These are phyloP conservation scores for Synanthedon tipuliformis DNA, from an alignment of 2,888 invertebrate genomes.

Conservation along the genomic window DNA sequence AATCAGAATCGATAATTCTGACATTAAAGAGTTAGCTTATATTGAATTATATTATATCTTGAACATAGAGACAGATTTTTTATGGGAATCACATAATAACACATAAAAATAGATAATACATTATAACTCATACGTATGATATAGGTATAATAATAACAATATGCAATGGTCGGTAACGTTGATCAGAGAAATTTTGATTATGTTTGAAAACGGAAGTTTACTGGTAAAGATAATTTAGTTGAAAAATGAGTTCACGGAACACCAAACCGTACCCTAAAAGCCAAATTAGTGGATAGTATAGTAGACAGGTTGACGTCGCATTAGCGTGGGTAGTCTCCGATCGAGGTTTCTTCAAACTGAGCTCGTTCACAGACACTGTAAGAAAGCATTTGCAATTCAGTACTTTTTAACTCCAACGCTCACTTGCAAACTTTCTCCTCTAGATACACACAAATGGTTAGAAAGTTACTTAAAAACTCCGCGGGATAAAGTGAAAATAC, in stretches of 20 bases:
- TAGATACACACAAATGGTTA: neutral
- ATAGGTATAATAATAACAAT: no score
- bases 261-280: conserved; percentile 32
- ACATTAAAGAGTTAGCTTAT: no score
- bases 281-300: conserved; percentile 26
- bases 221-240: neutral
- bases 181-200: no score
- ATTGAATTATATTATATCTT: no score
- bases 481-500: neutral
- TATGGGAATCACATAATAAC: no score
- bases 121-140: no score
- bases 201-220: no score
- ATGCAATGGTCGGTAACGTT: no score
- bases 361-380: conserved; percentile 60
- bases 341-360: conserved; percentile 49
- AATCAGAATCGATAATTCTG: no score
- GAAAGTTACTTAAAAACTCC: neutral
- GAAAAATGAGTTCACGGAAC: conserved; percentile 22
- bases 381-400: conserved; percentile 3
- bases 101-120: no score
- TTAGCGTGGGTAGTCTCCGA: conserved; percentile 45
- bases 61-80: no score
- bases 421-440: neutral
- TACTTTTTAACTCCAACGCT: neutral
- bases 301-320: conserved; percentile 25